Percentiles rank a stretch among this genome's conserved stretches.
Conservation (phyloP, 2,113 vertebrate species). For the Pachyramphus minor region DNA sequence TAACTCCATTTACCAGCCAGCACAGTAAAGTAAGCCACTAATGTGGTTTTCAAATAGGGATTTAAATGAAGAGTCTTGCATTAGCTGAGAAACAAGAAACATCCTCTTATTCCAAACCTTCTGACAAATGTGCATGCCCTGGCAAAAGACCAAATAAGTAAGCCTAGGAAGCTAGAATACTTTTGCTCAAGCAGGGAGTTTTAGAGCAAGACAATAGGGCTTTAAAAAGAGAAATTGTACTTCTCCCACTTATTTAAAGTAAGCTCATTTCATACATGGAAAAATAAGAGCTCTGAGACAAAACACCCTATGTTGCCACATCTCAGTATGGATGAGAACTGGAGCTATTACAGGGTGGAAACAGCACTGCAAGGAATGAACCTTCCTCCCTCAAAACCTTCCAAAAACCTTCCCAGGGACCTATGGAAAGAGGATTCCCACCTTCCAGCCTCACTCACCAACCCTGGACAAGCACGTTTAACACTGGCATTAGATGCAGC, state of each 20-base stretch:
- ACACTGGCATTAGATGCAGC: not conserved
- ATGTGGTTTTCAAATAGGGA: not conserved
- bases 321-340: not conserved
- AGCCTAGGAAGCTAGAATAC: not conserved
- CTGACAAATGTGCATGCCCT: not conserved
- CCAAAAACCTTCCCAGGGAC: not conserved
- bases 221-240: not conserved
- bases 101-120: not conserved
- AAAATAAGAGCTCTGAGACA: not conserved
- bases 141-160: not conserved
- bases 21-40: not conserved
- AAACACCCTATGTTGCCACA: not conserved
- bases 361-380: not conserved
- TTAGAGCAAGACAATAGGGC: not conserved
- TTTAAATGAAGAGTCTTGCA: not conserved
- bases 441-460: not conserved
- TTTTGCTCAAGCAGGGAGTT: not conserved
- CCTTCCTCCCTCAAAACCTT: not conserved
- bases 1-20: not conserved
- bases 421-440: rapidly evolving
- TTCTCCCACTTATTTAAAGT: not conserved
- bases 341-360: not conserved
- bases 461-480: not conserved
- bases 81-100: not conserved
- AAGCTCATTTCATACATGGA: not conserved